Base-by-base conservation (phyloP, 1,140 invertebrate genomes). In the Atopsyche davidsoni region DNA sequence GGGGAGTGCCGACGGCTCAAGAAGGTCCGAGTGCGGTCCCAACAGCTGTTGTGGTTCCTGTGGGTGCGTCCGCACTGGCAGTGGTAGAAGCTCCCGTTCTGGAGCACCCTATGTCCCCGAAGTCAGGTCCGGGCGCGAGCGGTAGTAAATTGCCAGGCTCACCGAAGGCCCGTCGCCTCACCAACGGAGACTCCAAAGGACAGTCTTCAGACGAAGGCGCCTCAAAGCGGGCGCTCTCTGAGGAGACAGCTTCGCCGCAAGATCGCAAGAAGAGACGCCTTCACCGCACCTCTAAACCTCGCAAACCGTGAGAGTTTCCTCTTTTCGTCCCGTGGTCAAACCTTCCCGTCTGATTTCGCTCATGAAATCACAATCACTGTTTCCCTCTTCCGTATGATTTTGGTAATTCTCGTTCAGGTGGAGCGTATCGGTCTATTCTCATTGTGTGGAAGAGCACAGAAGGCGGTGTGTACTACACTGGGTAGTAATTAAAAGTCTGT, bases 231-330 rank as follows among this genome's bases (percentile, higher is more conserved):
- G 25, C 13, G 7, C 31, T 39, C 7, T 6, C 19, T 3, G 51
- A 58, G 10, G 46, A 28, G n/a, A 6, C 45, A 11, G 35, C 32
- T 14, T 58, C 56, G 3, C 56, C 51, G 0, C 51, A 41, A 18
- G 56, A 58, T 13, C 46, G 48, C 36, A 58, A 58, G 39, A 58
- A 58, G 22, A 44, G 56, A 35, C 51, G 56, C 22, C 28, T 58
- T 11, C 51, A 58, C 22, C 56, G 56, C 23, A 46, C 48, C 14
- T 40, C 19, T 10, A 58, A 58, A 36, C 56, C 51, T 16, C 36
- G 56, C 2, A 58, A 58, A 35, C 51, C 28, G 40, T 57, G 46
- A 56, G 41, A 9, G n/a, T n/a, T n/a, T 44, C 21, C 22, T 13
- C 28, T n/a, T 16, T n/a, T 17, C 6, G 4, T 17, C 16, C 36